Percentiles rank a stretch among this genome's conserved stretches.
Conservation (phyloP, 2,797 vertebrate species). For the Ctenopoma kingsleyae region DNA sequence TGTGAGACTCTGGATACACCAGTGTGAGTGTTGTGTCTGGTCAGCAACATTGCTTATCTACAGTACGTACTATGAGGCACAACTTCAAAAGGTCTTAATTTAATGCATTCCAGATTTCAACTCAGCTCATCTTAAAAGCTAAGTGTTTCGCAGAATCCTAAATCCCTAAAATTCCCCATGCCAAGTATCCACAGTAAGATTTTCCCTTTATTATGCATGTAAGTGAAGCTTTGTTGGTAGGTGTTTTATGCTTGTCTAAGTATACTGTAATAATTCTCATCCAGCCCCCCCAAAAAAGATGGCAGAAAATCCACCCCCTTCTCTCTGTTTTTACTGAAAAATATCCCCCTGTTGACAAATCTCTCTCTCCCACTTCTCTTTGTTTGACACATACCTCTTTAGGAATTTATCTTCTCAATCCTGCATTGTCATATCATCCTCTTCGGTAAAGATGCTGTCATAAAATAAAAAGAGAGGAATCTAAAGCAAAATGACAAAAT, state of each 20-base stretch:
- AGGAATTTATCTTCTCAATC: slow-evolving; percentile 50
- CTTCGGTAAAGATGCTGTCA: slow-evolving; percentile 31
- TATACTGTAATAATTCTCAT: slow-evolving; percentile 31
- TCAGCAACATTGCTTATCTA: slow-evolving; percentile 4
- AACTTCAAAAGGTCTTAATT: not conserved
- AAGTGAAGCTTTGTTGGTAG: slow-evolving; percentile 20
- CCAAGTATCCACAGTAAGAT: not conserved
- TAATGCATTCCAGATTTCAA: not conserved
- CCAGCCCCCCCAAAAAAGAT: slow-evolving; percentile 27
- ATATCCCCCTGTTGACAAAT: slow-evolving; percentile 33
- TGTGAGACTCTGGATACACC: not conserved
- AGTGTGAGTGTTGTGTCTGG: slow-evolving; percentile 4
- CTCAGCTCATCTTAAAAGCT: not conserved
- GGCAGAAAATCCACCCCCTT: slow-evolving; percentile 31
- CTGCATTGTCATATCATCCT: slow-evolving; percentile 41
- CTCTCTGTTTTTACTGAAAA: slow-evolving; percentile 35
- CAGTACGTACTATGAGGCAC: not conserved
- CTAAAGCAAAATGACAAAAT: slow-evolving; percentile 21
- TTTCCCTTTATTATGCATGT: slow-evolving; percentile 29
- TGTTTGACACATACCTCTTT: slow-evolving; percentile 55
- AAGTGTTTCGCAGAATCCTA: not conserved
- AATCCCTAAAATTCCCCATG: not conserved
- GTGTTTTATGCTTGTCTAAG: slow-evolving; percentile 23
- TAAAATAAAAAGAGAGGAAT: slow-evolving; percentile 17
- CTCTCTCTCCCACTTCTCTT: slow-evolving; percentile 40